Evolutionary conservation across 1,140 invertebrate genomes (phyloP).

Genomic region (Brachionus angularis): DNA sequence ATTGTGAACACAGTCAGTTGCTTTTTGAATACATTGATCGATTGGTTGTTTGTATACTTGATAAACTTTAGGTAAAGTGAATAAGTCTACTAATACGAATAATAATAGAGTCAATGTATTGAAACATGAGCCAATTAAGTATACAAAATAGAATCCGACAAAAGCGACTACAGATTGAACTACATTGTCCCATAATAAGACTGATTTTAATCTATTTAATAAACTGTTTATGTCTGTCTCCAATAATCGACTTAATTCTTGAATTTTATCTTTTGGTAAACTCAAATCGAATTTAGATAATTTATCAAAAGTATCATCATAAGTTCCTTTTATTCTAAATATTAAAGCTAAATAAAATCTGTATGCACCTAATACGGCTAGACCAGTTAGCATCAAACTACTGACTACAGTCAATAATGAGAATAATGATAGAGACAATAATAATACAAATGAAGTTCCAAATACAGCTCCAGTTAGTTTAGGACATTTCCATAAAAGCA

Average conservation of each 20-base stretch:
- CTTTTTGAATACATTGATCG: conserved; percentile 34
- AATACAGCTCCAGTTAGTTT: conserved; percentile 87
- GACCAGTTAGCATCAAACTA: conserved; percentile 76
- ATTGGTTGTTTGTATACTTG: conserved; percentile 78
- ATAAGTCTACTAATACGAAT: conserved; percentile 67
- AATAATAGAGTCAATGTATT: conserved; percentile 25
- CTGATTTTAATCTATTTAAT: conserved; percentile 73
- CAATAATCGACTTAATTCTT: conserved; percentile 74
- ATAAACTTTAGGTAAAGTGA: conserved; percentile 93
- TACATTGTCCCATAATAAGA: conserved; percentile 91
- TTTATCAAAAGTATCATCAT: conserved; percentile 92
- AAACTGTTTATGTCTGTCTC: conserved; percentile 77
- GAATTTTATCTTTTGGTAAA: conserved; percentile 78
- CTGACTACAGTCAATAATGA: conserved; percentile 91
- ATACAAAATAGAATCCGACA: neutral
- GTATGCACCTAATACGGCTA: conserved; percentile 80
- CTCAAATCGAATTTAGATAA: conserved; percentile 79
- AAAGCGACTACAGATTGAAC: conserved; percentile 71
- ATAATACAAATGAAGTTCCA: conserved; percentile 74
- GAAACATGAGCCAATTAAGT: conserved; percentile 12
- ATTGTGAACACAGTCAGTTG: neutral
- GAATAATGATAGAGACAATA: conserved; percentile 85
- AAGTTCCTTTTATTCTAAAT: conserved; percentile 91
- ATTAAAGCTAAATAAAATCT: conserved; percentile 91
- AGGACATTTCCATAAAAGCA: conserved; percentile 93